phyloP scores from a whole-genome alignment of 2,113 vertebrate genomes.

The Propithecus coquereli region DNA sequence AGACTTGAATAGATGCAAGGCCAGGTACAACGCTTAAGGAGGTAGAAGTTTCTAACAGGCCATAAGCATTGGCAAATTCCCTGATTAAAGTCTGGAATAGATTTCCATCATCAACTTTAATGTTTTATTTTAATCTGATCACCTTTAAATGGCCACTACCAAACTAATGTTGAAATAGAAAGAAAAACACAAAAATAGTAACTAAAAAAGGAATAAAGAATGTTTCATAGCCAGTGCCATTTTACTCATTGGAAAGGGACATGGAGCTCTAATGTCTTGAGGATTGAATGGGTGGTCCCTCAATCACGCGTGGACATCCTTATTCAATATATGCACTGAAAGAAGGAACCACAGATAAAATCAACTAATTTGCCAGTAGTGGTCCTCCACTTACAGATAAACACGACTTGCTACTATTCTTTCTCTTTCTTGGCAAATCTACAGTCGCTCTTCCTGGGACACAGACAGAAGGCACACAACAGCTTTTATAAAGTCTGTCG shows the following conservation, averaged over 20 bases:
- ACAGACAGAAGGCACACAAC: neutral
- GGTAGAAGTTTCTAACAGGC: neutral
- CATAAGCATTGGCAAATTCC: neutral
- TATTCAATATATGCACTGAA: neutral
- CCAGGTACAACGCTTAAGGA: neutral
- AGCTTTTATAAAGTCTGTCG: rapidly evolving
- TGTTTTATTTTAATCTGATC: neutral
- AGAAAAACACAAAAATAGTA: neutral
- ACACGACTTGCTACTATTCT: neutral
- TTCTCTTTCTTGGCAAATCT: neutral
- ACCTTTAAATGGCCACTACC: neutral
- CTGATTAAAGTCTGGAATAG: neutral
- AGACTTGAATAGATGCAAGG: neutral
- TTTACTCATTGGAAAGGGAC: neutral
- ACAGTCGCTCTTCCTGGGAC: neutral
- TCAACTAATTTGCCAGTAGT: neutral
- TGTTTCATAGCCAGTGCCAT: neutral
- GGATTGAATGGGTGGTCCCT: neutral
- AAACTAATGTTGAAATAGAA: neutral
- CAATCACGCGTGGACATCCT: neutral
- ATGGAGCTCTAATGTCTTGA: rapidly evolving
- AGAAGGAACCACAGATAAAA: neutral
- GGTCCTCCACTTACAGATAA: neutral
- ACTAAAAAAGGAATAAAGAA: neutral
- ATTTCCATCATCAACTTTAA: neutral